Percentiles rank a stretch among this genome's conserved stretches.
phyloP scores from a whole-genome alignment of 2,797 vertebrate species.

The Bufotes viridis region DNA sequence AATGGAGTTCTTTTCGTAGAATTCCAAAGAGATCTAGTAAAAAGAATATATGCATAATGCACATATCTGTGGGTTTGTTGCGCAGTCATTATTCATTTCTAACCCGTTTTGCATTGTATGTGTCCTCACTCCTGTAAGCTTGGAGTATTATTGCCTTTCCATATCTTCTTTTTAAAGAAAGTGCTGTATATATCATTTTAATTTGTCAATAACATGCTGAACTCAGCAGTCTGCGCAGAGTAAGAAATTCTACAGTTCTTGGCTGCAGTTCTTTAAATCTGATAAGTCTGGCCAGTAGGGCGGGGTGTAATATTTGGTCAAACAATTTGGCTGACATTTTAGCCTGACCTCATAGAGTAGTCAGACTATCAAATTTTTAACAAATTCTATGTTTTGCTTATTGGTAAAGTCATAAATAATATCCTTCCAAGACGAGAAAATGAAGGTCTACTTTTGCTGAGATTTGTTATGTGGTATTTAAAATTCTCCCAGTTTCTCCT shows the following conservation, averaged over 20 bases:
- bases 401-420: background rate
- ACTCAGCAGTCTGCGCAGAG: background rate
- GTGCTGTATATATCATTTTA: slow-evolving; percentile 2
- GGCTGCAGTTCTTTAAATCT: slow-evolving; percentile 39
- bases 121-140: background rate
- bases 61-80: background rate
- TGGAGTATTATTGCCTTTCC: background rate
- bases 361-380: background rate
- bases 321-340: background rate
- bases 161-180: background rate
- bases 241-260: background rate
- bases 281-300: background rate
- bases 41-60: slow-evolving; percentile 14
- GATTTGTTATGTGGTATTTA: background rate
- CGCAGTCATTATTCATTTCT: background rate
- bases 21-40: slow-evolving; percentile 2
- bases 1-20: slow-evolving; percentile 1
- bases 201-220: background rate
- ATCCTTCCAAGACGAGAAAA: background rate
- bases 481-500: background rate
- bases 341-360: background rate
- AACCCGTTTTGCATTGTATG: background rate
- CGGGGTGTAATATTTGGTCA: background rate
- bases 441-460: background rate
- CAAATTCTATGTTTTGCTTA: background rate